Evolutionary conservation across 2,888 invertebrate species (phyloP), one percentile per base, ranked within the genome.

Genomic region (Dicyrtomina minuta): DNA sequence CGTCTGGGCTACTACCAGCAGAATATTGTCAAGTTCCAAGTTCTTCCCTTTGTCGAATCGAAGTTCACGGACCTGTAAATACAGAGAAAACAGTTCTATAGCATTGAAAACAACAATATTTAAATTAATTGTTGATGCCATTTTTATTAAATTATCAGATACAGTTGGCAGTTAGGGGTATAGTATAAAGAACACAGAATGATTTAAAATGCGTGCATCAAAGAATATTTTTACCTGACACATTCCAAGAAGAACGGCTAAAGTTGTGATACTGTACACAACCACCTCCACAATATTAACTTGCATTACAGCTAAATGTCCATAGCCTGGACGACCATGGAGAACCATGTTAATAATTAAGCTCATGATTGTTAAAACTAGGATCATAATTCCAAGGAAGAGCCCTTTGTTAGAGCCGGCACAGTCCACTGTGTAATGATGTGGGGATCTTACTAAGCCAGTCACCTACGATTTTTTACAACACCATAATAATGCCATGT

Each of bases 391-490:
- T 46, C 94, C 94, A 73, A 93, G 89, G 82, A 96, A 96, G 3
- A 96, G 86, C 0, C 95, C 95, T 82, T 93, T 93, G 83, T 95
- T 95, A 0, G 96, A 94, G 71, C 93, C 86, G 0, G 95, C 93
- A 81, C 96, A 96, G 81, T 96, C 96, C 5, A 96, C 93, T 66
- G 92, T 92, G 82, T 93, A 94, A 79, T 93, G 89, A 83, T 94
- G 93, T 0, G 68, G 68, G 13, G 61, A 61, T 12, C 68, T 69
- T 60, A 74, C 75, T 22, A 73, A 22, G 5, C 75, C 72, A 8
- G 69, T n/a, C n/a, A n/a, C n/a, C n/a, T n/a, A n/a, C n/a, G n/a
- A n/a, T n/a, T n/a, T n/a, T n/a, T n/a, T n/a, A n/a, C n/a, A n/a
- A n/a, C n/a, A n/a, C n/a, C n/a, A n/a, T n/a, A n/a, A n/a, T n/a